Base-by-base conservation (phyloP, 2,888 invertebrate genomes). In the Limnephilus auricula region DNA sequence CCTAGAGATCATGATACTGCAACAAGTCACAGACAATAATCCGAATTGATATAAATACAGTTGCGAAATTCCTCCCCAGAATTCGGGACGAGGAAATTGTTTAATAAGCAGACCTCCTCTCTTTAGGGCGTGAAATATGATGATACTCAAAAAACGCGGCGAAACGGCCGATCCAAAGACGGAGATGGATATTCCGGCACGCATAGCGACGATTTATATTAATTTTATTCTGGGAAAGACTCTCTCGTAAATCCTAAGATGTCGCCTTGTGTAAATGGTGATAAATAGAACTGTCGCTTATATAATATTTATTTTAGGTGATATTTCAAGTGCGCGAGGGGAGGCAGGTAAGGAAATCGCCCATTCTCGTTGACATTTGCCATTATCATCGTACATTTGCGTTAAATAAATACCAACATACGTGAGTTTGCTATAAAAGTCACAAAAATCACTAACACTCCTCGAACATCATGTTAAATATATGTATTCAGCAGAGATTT, bases 171-270 rank as follows among this genome's bases (percentile, higher is more conserved):
- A 40, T 40, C 40, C 85, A n/a, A 30, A 85, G 85, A 85, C 85
- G 85, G 40, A 85, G 85, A 85, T 30, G 85, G 40, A 85, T 85
- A 85, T 85, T 85, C 85, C 85, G 85, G 40, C 85, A 85, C 85
- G 85, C 85, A 30, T 30, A 85, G 40, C 37, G 85, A 85, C 85
- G 85, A 85, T 85, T 85, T 85, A 85, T 85, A 85, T 85, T 85
- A 85, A 85, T 85, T 85, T 85, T 85, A 85, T 85, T 85, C 85
- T 18, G 40, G 45, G 45, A 40, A 37, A 85, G 85, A 85, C 37
- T 85, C 85, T 85, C 40, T 40, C 85, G 85, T 85, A 85, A 85
- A 85, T 85, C 85, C 45, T 85, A 85, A 85, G 85, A 85, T 85
- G 85, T 85, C 85, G 34, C 85, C 85, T 37, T 85, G 85, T 85